Evolutionary conservation across 1,140 invertebrate genomes (phyloP), one percentile per base, ranked within the genome.

Genomic region (Pemphigus obesinymphae): DNA sequence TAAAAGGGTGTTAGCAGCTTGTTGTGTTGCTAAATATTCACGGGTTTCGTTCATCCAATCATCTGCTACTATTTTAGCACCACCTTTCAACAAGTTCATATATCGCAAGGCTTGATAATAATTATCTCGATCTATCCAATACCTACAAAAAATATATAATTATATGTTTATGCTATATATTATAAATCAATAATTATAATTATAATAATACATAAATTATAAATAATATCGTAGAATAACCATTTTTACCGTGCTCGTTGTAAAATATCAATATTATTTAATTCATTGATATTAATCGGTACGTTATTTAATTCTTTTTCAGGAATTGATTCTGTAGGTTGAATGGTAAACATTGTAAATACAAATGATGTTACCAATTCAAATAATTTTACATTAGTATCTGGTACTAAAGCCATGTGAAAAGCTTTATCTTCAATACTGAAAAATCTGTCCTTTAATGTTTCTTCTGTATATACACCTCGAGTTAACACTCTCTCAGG

Each of bases 1-100:
- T 88, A 96, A 90, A 26, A 99, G 88, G 5, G 94, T 92, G 84
- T 95, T 91, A 20, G 96, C 93, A 34, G 95, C 95, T 87, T 97
- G 96, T 85, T 93, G 90, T 20, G 95, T 93, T 88, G 98, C 97
- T 83, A 99, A 88, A 84, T 95, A 90, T 23, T 94, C 89, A 73
- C 92, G 90, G 0, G 94, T 90, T 85, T 97, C 96, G 80, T 92
- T 90, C 84, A 96, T 91, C 97, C 97, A 99, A 84, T 95, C 92
- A 66, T 86, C 87, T 2, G 96, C 94, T 6, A 97, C 90, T 23
- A 89, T 89, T 17, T 93, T 89, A 0, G 97, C 89, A 37, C 95
- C 95, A 31, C 97, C 97, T 85, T 92, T 90, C 31, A 99, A 87
- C 53, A 97, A 90, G 86, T 97, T 96, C 89, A 98, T 93, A 86